phyloP scores from a whole-genome alignment of 2,113 vertebrate genomes.

The Illadopsis cleaveri region DNA sequence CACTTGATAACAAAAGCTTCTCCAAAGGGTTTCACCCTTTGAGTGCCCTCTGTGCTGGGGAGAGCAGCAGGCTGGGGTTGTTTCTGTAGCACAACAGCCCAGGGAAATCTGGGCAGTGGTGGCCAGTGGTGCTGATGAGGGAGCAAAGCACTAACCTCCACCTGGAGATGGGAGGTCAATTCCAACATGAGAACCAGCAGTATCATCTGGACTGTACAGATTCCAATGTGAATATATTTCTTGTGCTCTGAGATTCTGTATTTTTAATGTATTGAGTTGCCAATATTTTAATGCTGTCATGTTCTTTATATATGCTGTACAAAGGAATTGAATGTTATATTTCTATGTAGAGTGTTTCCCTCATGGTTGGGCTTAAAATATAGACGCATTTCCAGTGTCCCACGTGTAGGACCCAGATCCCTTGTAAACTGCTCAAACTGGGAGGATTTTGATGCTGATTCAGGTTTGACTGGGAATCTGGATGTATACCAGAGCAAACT shows the following conservation, averaged over 20 bases:
- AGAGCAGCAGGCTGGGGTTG: not conserved
- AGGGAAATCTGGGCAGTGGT: not conserved
- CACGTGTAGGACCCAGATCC: not conserved
- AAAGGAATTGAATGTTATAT: slow-evolving; percentile 12
- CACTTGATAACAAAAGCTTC: not conserved
- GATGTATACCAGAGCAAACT: not conserved
- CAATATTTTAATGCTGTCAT: slow-evolving; percentile 17
- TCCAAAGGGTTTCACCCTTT: not conserved
- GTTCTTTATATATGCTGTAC: slow-evolving; percentile 34
- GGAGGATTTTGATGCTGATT: not conserved
- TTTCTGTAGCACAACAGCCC: not conserved
- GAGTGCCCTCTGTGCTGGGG: not conserved
- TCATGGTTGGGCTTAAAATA: not conserved
- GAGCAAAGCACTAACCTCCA: not conserved
- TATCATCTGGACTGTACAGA: not conserved
- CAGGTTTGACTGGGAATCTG: not conserved
- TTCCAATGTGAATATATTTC: slow-evolving; percentile 16
- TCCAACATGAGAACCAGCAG: fast-evolving
- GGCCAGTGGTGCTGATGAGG: not conserved
- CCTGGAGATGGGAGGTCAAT: not conserved
- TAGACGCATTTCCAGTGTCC: not conserved
- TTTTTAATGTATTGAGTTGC: slow-evolving; percentile 31
- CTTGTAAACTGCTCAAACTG: not conserved
- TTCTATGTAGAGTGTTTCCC: slow-evolving; percentile 24
- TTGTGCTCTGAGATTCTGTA: slow-evolving; percentile 37